A percentile compares a stretch with the other conserved stretches of the same genome.
Evolutionary conservation across 2,888 invertebrate genomes (phyloP).

Genomic region (Xanthia icteritia): DNA sequence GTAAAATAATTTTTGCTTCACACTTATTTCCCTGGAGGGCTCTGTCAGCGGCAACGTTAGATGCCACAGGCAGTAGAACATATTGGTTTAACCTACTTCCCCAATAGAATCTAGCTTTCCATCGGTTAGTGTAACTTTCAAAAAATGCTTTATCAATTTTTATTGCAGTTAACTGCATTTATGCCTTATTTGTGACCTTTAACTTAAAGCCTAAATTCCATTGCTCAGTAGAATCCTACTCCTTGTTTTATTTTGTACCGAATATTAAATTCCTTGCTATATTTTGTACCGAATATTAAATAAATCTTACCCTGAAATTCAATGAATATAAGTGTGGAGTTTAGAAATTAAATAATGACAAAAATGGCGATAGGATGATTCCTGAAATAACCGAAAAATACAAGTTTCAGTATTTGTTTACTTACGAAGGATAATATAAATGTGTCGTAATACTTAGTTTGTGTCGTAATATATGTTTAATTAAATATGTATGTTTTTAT

Average conservation of each 20-base stretch:
- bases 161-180: background rate
- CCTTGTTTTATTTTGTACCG: background rate
- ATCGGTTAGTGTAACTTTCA: background rate
- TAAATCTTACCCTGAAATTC: background rate
- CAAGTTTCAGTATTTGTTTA: background rate
- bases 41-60: constrained; percentile 38
- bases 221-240: background rate
- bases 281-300: background rate
- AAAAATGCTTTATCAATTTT: background rate
- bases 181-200: background rate
- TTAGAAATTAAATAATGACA: background rate
- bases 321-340: too few relatives aligned
- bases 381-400: background rate
- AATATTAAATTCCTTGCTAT: too few relatives aligned
- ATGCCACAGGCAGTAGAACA: constrained; percentile 30
- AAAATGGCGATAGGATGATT: background rate
- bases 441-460: too few relatives aligned
- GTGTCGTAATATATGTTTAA: background rate
- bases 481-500: background rate
- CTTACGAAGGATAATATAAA: background rate
- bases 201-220: background rate
- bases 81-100: constrained; percentile 39
- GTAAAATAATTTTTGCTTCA: constrained; percentile 53
- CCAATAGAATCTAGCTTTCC: constrained; percentile 12
- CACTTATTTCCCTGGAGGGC: constrained; percentile 53